Evolutionary conservation across 2,888 invertebrate genomes (phyloP).

Genomic region (Phengaris alcon): DNA sequence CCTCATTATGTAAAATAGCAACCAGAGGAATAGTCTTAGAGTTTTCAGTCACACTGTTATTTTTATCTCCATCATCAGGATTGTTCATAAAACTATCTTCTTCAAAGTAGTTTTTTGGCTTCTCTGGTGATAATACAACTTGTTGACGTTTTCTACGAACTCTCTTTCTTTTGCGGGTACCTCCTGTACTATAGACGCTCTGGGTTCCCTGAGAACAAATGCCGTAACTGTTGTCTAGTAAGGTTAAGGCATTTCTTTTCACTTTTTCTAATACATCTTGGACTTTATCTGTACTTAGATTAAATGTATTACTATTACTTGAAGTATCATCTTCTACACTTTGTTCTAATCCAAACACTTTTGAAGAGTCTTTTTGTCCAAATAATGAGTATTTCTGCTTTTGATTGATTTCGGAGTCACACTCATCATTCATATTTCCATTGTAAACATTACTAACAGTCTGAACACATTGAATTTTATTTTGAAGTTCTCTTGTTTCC

Average conservation of each 20-base stretch:
- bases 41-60: neutral
- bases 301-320: neutral
- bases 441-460: neutral
- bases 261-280: conserved; percentile 3
- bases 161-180: conserved; percentile 13
- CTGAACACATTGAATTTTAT: neutral
- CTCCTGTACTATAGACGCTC: neutral
- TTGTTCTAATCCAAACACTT: neutral
- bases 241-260: neutral
- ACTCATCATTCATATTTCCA: neutral
- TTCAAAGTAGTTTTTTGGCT: neutral
- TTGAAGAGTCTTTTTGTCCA: neutral
- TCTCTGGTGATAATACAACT: neutral
- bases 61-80: neutral
- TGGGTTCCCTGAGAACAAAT: neutral
- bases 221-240: neutral
- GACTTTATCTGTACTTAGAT: neutral
- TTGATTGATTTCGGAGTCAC: neutral
- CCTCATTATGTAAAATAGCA: conserved; percentile 3
- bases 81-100: neutral
- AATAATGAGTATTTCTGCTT: neutral
- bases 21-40: neutral
- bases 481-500: neutral
- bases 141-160: neutral
- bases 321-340: neutral